Evolutionary conservation across 1,140 invertebrate species (phyloP), one percentile per base, ranked within the genome.

Genomic region (Aphidius ervi): DNA sequence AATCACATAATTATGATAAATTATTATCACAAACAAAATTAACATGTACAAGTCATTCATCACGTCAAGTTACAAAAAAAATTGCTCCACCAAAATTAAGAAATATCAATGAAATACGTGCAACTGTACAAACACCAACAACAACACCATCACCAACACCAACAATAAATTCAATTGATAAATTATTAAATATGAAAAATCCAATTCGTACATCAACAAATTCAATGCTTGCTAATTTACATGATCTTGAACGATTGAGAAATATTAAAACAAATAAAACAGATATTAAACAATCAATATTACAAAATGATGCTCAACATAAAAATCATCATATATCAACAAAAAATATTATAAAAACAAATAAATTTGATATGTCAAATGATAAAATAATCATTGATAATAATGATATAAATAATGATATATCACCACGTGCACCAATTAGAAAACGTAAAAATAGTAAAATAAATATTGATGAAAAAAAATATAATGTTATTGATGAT

Each of bases 91-190:
- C 76, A 1, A 73, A 68, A 46, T 56, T 78, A 7, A 52, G 76
- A 5, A 78, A 77, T 41, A 78, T 78, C 55, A 74, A 63, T 54
- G 68, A 78, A 45, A 78, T 78, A 5, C 68, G 74, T 5, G 71
- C 76, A 53, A 74, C 73, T 1, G 68, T 78, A 10, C 60, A 64
- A 9, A 23, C 6, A 8, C 7, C 31, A 43, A 68, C 7, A 67
- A 73, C 23, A 31, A 2, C 23, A 31, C 23, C 23, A 31, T 3
- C 23, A 31, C 4, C 23, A 31, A 31, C 23, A 31, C 1, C 23
- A 31, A 3, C 23, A 31, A 31, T 31, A 31, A 31, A 31, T 3
- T 31, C 23, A 31, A 31, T n/a, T 52, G 64, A 0, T 43, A 64
- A 0, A 16, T 63, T 20, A 64, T 59, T 23, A 63, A 65, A 9